These are phyloP conservation scores for Metacarcinus magister DNA, from an alignment of 2,888 invertebrate genomes.

Conservation along the genomic window DNA sequence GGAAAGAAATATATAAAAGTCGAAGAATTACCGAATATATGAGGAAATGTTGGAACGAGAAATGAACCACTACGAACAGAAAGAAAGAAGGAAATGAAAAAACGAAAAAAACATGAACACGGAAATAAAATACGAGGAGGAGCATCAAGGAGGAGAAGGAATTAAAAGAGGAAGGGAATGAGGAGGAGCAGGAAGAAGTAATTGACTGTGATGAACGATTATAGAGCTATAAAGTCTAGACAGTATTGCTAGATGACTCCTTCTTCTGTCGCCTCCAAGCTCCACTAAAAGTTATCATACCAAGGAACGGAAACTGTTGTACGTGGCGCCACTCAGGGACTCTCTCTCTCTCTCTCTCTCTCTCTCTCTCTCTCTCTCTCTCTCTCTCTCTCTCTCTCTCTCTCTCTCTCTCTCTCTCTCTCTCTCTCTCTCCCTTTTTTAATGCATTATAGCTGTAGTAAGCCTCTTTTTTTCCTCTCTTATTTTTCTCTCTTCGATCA, in stretches of 20 bases:
- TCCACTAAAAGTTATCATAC: background rate
- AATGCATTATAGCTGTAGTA: constrained; percentile 12
- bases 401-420: background rate
- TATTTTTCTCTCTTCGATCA: background rate
- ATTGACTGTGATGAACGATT: background rate
- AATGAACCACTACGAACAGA: background rate
- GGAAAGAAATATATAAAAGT: background rate
- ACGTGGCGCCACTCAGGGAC: background rate
- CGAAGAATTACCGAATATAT: background rate
- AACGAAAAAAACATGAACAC: background rate
- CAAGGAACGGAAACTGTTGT: background rate
- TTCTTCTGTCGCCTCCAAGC: background rate
- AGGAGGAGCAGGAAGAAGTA: background rate
- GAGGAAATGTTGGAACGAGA: background rate
- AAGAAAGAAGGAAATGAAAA: background rate
- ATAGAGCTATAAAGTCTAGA: background rate
- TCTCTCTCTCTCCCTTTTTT: background rate
- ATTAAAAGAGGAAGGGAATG: background rate
- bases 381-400: background rate
- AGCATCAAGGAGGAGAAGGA: background rate
- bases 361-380: no score
- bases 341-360: background rate
- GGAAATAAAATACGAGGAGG: background rate
- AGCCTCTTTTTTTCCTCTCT: background rate
- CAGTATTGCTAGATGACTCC: background rate